A percentile compares a stretch with the other conserved stretches of the same genome.
These are phyloP conservation scores for Cordylochernes scorpioides DNA, from an alignment of 2,888 invertebrate genomes.

Conservation along the genomic window DNA sequence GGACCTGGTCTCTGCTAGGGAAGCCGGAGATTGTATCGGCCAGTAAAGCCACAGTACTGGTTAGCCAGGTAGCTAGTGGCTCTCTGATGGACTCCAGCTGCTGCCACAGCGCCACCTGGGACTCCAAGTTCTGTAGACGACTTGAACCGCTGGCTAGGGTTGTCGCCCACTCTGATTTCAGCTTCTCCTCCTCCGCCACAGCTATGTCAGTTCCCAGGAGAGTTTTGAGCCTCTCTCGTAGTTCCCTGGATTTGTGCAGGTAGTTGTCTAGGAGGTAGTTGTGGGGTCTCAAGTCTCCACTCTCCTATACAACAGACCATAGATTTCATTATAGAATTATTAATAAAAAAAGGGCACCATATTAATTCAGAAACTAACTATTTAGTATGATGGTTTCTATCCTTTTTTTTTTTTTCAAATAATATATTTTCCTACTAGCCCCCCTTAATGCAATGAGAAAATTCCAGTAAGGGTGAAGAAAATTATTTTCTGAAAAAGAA, in stretches of 20 bases:
- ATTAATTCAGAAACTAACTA: neutral
- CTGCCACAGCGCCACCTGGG: slow-evolving; percentile 70
- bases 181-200: no score
- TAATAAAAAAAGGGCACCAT: neutral
- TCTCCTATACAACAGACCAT: no score
- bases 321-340: no score
- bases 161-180: no score
- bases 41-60: slow-evolving; percentile 47
- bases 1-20: slow-evolving; percentile 50
- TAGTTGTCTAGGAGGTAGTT: slow-evolving; percentile 7
- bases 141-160: slow-evolving; percentile 35
- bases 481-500: neutral
- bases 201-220: slow-evolving; percentile 36
- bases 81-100: slow-evolving; percentile 63
- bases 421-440: no score
- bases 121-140: slow-evolving; percentile 50
- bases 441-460: no score
- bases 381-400: no score
- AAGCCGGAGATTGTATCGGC: slow-evolving; percentile 45
- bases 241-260: slow-evolving; percentile 41
- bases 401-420: no score
- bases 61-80: slow-evolving; percentile 54
- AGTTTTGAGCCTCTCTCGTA: slow-evolving; percentile 39
- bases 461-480: neutral
- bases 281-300: slow-evolving; percentile 9